phyloP scores from a whole-genome alignment of 2,888 invertebrate species.

The Troides helena region DNA sequence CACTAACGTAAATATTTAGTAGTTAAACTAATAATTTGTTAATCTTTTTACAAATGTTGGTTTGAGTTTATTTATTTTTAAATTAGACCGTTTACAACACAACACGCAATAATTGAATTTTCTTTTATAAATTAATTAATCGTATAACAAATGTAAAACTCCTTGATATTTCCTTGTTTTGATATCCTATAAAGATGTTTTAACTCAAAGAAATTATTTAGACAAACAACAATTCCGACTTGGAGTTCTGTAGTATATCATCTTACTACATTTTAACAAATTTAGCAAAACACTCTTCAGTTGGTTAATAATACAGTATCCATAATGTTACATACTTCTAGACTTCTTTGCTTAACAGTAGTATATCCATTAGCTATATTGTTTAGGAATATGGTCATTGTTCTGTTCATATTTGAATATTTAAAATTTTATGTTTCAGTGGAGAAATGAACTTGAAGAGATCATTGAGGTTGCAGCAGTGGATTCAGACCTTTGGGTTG shows the following conservation, averaged over 20 bases:
- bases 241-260: neutral
- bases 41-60: neutral
- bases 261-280: neutral
- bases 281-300: neutral
- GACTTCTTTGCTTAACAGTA: too few relatives aligned
- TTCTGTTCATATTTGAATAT: neutral
- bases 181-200: too few relatives aligned
- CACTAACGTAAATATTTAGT: neutral
- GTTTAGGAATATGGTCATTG: neutral
- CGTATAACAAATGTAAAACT: neutral
- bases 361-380: too few relatives aligned
- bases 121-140: neutral
- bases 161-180: neutral
- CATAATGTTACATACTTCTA: too few relatives aligned
- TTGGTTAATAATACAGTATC: too few relatives aligned
- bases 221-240: neutral
- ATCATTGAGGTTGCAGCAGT: conserved; percentile 95
- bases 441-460: conserved; percentile 95
- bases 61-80: neutral
- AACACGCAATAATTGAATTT: neutral
- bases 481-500: conserved; percentile 98
- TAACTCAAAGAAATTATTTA: neutral
- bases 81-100: neutral
- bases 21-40: neutral
- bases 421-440: conserved; percentile 80